Evolutionary conservation across 2,113 vertebrate genomes (phyloP).

Genomic region (Todiramphus chloris): DNA sequence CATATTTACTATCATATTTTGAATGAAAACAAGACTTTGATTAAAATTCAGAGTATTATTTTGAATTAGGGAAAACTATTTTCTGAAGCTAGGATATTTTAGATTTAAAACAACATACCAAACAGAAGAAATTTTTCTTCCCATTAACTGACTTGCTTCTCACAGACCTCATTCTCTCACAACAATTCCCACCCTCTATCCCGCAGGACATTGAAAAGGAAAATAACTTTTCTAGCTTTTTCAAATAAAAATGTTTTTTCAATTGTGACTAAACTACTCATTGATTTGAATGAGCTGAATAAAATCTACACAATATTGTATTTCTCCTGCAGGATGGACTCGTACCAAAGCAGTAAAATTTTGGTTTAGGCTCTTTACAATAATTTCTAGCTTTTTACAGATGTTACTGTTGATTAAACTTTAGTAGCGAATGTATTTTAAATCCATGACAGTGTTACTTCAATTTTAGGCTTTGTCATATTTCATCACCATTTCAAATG

Average conservation of each 20-base stretch:
- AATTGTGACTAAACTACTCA: neutral
- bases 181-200: neutral
- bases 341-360: accelerated
- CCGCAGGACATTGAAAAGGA: neutral
- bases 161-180: accelerated
- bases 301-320: neutral
- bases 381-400: neutral
- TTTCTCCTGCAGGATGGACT: neutral
- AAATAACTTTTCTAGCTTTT: neutral
- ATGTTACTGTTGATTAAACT: neutral
- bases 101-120: neutral
- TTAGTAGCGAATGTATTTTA: neutral
- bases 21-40: neutral
- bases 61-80: neutral
- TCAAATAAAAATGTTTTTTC: neutral
- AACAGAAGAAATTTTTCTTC: neutral
- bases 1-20: neutral
- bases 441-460: neutral
- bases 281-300: neutral
- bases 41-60: neutral
- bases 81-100: neutral
- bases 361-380: neutral
- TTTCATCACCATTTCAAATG: neutral
- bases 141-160: neutral
- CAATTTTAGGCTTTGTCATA: neutral